Evolutionary conservation across 1,140 invertebrate species (phyloP), one percentile per base, ranked within the genome.

Genomic region (Neodiprion pinetum): DNA sequence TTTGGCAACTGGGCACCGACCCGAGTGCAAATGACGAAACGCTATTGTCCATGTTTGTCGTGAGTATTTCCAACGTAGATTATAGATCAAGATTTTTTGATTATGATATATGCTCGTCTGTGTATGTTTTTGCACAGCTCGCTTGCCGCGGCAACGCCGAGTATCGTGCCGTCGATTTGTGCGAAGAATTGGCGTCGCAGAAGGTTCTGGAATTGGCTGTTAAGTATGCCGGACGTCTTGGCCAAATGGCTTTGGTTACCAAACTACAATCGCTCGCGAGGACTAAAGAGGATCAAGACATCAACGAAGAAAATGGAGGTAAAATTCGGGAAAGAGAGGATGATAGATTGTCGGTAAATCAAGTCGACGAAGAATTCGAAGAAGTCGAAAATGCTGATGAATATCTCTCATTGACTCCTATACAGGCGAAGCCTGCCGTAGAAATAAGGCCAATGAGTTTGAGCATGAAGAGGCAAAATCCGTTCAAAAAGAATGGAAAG

Each of bases 1-100:
- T 96, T 65, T 91, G 94, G 78, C 91, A 93, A 12, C 90, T 92
- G 82, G 90, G 91, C 71, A 89, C 89, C 72, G 90, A 92, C 82
- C 87, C 91, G 1, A 80, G 89, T 1, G 92, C 94, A 9, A 90
- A 92, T 61, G 92, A 94, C 76, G 93, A 97, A 84, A 91, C 93
- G n/a, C 91, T 97, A 47, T 91, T 98, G 75, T 97, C 96, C 88
- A 85, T 98, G 23, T 98, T 99, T 90, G 96, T 96, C 21, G 95
- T 96, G 88, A 92, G 89, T 88, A 79, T 74, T 74, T 65, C 48
- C 48, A 71, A 65, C 71, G 76, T 76, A 68, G 71, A 74, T 73
- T 69, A 73, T 61, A 70, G 47, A 76, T 71, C 69, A 69, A 12
- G 21, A 50, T 70, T 14, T 69, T 71, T 48, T 21, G 8, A 72